Evolutionary conservation across 1,140 invertebrate genomes (phyloP).

Genomic region (Tetramorium alpestre): DNA sequence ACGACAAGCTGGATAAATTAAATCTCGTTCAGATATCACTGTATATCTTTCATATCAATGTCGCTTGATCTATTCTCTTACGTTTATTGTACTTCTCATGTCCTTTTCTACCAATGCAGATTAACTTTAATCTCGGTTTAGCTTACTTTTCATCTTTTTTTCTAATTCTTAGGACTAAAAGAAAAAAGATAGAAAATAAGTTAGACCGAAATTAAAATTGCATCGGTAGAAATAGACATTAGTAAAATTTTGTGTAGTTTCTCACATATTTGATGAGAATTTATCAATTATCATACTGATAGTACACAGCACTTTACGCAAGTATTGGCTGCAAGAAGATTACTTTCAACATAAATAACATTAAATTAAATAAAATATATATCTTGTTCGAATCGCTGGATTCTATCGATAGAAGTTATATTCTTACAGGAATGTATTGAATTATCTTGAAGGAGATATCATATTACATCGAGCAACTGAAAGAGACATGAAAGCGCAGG

Average conservation of each 20-base stretch:
- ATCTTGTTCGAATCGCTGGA: background rate
- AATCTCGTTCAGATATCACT: conserved; percentile 13
- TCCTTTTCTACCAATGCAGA: too few relatives aligned
- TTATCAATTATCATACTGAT: background rate
- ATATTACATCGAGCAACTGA: background rate
- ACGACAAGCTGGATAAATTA: conserved; percentile 44
- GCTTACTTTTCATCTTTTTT: too few relatives aligned
- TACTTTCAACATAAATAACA: background rate
- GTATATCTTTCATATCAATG: background rate
- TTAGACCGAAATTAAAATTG: too few relatives aligned
- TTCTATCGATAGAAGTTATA: background rate
- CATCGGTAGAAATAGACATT: too few relatives aligned
- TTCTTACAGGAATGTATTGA: background rate
- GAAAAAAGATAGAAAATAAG: too few relatives aligned
- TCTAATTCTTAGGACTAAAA: too few relatives aligned
- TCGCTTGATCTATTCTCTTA: background rate
- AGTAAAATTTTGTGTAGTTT: background rate
- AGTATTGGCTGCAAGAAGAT: background rate
- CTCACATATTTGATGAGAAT: background rate
- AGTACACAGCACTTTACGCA: background rate
- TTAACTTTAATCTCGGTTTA: too few relatives aligned
- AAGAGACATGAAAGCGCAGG: conserved; percentile 51
- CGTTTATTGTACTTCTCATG: background rate
- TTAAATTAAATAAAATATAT: background rate
- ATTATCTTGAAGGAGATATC: background rate